Conservation (phyloP, 2,888 invertebrate genomes). For the Carterocephalus palaemon region DNA sequence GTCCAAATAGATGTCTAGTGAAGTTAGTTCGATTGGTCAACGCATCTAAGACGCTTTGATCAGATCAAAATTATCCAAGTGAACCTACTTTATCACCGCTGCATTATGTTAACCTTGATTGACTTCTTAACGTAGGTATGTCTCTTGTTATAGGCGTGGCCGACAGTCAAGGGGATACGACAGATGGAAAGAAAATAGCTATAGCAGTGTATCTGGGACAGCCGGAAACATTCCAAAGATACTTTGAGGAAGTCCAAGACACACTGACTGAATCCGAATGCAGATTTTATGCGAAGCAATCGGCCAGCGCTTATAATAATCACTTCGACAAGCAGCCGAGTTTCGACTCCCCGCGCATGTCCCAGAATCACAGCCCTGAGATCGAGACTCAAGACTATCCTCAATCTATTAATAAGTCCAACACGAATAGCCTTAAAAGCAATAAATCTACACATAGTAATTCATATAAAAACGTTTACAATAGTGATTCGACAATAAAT, state of each 20-base stretch:
- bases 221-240: slow-evolving; percentile 86
- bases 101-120: slow-evolving; percentile 11
- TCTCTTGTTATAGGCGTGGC: slow-evolving; percentile 68
- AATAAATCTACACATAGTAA: slow-evolving; percentile 77
- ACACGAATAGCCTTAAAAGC: slow-evolving; percentile 76
- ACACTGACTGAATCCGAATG: slow-evolving; percentile 82
- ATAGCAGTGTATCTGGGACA: slow-evolving; percentile 93
- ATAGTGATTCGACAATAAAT: slow-evolving; percentile 75
- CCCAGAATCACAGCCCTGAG: slow-evolving; percentile 70
- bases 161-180: slow-evolving; percentile 82
- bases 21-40: too few species aligned
- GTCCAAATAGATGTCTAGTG: too few species aligned
- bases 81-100: slow-evolving; percentile 25
- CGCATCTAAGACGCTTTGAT: too few species aligned
- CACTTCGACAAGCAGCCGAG: slow-evolving; percentile 72
- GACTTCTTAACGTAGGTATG: not conserved
- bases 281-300: slow-evolving; percentile 78
- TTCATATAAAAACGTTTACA: slow-evolving; percentile 73
- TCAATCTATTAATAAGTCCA: slow-evolving; percentile 67
- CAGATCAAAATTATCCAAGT: slow-evolving; percentile 2
- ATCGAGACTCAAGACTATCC: slow-evolving; percentile 66
- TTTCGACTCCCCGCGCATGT: slow-evolving; percentile 69
- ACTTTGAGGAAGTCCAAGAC: slow-evolving; percentile 82
- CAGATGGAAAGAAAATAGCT: slow-evolving; percentile 91
- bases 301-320: slow-evolving; percentile 62